Conservation (phyloP, 2,888 invertebrate genomes). For the Epirrita christyi region DNA sequence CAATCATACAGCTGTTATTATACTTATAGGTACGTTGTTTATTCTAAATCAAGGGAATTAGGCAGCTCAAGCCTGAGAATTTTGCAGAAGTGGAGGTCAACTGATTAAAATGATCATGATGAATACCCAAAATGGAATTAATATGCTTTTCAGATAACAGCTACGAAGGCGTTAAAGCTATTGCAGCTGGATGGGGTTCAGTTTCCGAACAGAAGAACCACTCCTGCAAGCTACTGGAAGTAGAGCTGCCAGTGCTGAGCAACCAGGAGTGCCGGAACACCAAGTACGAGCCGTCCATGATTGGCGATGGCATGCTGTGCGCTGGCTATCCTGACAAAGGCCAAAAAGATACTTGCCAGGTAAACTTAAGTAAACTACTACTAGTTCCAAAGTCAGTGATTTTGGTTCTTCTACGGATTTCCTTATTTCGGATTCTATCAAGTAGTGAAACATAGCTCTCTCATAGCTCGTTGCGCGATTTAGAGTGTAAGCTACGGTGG, state of each 20-base stretch:
- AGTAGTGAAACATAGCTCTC: no score
- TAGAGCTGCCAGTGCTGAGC: slow-evolving; percentile 88
- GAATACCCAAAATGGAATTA: background rate
- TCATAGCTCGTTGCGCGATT: no score
- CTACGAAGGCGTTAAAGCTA: slow-evolving; percentile 87
- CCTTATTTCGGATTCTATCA: no score
- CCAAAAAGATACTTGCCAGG: slow-evolving; percentile 92
- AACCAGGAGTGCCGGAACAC: slow-evolving; percentile 90
- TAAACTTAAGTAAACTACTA: no score
- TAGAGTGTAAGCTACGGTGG: no score
- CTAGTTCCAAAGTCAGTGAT: no score
- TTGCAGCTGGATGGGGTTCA: slow-evolving; percentile 95
- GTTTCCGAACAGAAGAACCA: slow-evolving; percentile 92
- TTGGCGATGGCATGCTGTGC: slow-evolving; percentile 94
- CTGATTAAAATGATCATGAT: background rate
- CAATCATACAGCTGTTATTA: no score
- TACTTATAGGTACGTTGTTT: no score
- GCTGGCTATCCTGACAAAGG: slow-evolving; percentile 91
- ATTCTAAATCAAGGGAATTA: no score
- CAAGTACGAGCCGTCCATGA: slow-evolving; percentile 92
- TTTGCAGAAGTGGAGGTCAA: no score
- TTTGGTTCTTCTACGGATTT: no score
- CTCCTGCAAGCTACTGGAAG: slow-evolving; percentile 92
- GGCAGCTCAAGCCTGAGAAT: no score
- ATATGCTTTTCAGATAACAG: slow-evolving; percentile 54